These are phyloP conservation scores for human DNA, from an alignment of 2,113 vertebrate genomes.

Conservation along the genomic window DNA sequence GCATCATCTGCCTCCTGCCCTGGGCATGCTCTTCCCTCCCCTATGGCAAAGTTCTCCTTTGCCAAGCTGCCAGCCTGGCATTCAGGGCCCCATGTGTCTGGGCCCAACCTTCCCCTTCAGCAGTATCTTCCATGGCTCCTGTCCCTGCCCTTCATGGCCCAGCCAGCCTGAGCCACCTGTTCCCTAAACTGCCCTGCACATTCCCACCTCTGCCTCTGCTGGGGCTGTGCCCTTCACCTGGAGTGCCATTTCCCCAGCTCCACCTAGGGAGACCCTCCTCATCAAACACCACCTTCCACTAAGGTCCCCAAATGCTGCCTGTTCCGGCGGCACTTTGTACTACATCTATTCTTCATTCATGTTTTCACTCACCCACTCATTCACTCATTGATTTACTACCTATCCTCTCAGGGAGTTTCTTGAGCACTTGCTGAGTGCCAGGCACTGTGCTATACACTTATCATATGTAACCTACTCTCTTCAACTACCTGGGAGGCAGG, in stretches of 20 bases:
- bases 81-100: too few relatives aligned
- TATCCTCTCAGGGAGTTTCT: not conserved
- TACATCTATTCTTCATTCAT: not conserved
- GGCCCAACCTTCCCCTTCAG: fast-evolving
- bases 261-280: fast-evolving
- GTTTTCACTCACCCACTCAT: not conserved
- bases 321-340: too few relatives aligned
- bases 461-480: too few relatives aligned
- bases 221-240: not conserved
- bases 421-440: not conserved
- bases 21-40: too few relatives aligned
- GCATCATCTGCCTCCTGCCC: not conserved
- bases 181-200: not conserved
- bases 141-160: fast-evolving
- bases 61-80: not conserved
- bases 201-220: not conserved
- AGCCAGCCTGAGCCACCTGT: not conserved
- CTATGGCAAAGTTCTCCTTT: not conserved
- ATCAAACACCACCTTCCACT: not conserved
- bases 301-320: not conserved
- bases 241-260: not conserved
- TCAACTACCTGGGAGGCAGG: fast-evolving
- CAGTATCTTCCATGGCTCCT: fast-evolving
- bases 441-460: not conserved
- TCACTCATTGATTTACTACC: not conserved